Base-by-base conservation (phyloP, 2,888 invertebrate genomes). In the Drosophila robusta region DNA sequence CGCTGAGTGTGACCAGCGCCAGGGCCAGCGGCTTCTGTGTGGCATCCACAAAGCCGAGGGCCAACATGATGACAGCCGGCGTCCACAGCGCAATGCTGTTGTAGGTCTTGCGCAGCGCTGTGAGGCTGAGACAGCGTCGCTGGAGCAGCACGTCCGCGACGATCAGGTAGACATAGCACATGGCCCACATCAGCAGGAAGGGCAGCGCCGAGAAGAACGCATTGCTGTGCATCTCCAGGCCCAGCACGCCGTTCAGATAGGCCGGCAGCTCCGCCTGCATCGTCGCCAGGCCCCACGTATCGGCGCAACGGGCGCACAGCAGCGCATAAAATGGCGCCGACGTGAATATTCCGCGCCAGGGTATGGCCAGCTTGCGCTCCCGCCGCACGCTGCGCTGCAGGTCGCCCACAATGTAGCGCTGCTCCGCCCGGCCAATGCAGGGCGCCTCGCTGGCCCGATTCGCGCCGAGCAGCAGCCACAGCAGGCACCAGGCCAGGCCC, bases 211-310 rank as follows among this genome's bases (percentile, higher is more conserved):
- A 93, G 34, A 92, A 89, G 3, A 91, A 32, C 0, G 93, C 93
- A 67, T 93, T 93, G 90, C 92, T 89, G 87, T 94, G 93, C 26
- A 95, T 94, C 42, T 95, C 91, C 70, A 94, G 94, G n/a, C 93
- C 92, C 0, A 95, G 91, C 0, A 95, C 94, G 51, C 93, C 93
- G 60, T 93, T 93, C 92, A 96, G 93, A 81, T 95, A 96, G 0
- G 94, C 93, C 0, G 96, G 95, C 67, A 87, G 68, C 89, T 95
- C 94, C 0, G 95, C 94, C 78, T 95, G 93, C 36, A 96, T 92
- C 0, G 95, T 95, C 93, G 94, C 94, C 89, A 94, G 94, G 1
- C 95, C 95, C 95, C 95, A 96, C 78, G 94, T 94, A 78, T 95
- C 94, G 0, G 94, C 94, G 62, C 94, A 93, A 81, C 95, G 95